Percentiles rank a stretch among this genome's conserved stretches.
These are phyloP conservation scores for Lordiphosa fenestrarum DNA, from an alignment of 2,888 invertebrate genomes.

Conservation along the genomic window DNA sequence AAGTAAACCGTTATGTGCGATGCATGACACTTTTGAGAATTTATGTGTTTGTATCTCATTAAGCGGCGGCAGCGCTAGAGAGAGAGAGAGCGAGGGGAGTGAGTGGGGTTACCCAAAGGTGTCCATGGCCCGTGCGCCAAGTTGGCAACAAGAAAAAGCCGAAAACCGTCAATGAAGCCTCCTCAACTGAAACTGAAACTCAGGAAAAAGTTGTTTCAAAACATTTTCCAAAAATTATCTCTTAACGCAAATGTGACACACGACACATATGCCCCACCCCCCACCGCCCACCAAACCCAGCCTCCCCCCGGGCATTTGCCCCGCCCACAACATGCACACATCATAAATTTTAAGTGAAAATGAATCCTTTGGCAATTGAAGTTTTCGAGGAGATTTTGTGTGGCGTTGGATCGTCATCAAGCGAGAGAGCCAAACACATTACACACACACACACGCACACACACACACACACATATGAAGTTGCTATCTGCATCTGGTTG, in stretches of 20 bases:
- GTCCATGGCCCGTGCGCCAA: conserved; percentile 36
- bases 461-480: conserved; percentile 27
- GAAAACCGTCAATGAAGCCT: conserved; percentile 37
- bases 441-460: conserved; percentile 14
- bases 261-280: conserved; percentile 33
- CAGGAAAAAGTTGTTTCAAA: conserved; percentile 55
- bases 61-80: conserved; percentile 45
- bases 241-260: conserved; percentile 73
- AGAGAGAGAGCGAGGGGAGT: conserved; percentile 1
- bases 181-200: conserved; percentile 28
- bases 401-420: conserved; percentile 65
- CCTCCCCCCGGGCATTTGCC: conserved; percentile 16
- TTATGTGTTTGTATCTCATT: conserved; percentile 80
- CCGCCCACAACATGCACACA: conserved; percentile 40
- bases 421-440: conserved; percentile 20
- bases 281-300: not conserved
- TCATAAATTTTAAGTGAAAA: conserved; percentile 73
- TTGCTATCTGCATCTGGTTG: conserved; percentile 44
- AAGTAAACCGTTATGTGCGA: conserved; percentile 70
- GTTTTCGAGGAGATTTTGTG: conserved; percentile 62
- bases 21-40: conserved; percentile 78
- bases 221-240: conserved; percentile 71
- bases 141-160: conserved; percentile 30
- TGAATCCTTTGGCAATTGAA: conserved; percentile 77
- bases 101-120: conserved; percentile 47